Evolutionary conservation across 2,797 vertebrate genomes (phyloP), one percentile per base, ranked within the genome.

Genomic region (Halcyon chelicuti): DNA sequence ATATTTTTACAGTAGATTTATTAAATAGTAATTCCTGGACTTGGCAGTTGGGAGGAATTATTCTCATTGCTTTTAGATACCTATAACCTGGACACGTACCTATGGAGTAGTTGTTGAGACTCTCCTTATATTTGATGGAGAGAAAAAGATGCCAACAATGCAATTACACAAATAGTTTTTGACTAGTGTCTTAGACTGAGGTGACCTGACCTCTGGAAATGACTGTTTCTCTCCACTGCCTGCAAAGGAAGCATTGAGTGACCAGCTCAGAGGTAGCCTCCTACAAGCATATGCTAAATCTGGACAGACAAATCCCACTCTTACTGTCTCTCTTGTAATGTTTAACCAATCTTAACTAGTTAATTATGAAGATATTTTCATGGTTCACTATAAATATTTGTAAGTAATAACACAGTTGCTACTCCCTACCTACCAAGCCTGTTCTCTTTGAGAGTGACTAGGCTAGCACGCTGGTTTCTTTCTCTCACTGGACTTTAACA

Each of bases 311-410:
- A 90, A 76, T 87, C 67, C 63, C 47, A 44, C 52, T 78, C 67
- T 55, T 49, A 29, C 49, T 87, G 25, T 61, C 81, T 89, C 23
- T 31, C 46, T 44, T 60, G 71, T 49, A 54, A 63, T 68, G 44
- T 93, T 95, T 92, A 92, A 94, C 47, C 31, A 79, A 51, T 70
- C 33, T 61, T 81, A 86, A 65, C 81, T 61, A 71, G 58, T 42
- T 86, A 83, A 83, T 90, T 17, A 72, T 72, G 61, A 72, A 78
- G 87, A 55, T 81, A 71, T 35, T 96, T 72, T 84, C 39, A 35
- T 19, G 31, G 21, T 54, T 86, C 57, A 67, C 52, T 49, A 61
- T 61, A 86, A 93, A 88, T 84, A 78, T 78, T 90, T 82, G 47
- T 83, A 88, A 83, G 39, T 33, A 61, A 61, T 55, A 92, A 49